Evolutionary conservation across 2,888 invertebrate genomes (phyloP).

Genomic region (Athalia circularis): DNA sequence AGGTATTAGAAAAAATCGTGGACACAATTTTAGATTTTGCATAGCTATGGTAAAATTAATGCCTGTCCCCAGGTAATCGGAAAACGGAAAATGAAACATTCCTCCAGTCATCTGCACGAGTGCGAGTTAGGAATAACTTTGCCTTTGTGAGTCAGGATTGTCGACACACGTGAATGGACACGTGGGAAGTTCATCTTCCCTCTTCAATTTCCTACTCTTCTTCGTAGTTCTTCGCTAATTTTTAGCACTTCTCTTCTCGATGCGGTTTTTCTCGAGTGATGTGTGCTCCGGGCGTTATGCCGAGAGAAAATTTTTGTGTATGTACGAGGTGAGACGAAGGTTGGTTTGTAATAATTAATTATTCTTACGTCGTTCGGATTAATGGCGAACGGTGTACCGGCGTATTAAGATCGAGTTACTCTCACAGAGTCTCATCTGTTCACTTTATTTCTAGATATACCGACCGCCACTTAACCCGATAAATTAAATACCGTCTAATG

Average conservation of each 20-base stretch:
- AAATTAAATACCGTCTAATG: conserved; percentile 46
- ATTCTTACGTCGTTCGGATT: background rate
- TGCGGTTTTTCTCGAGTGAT: background rate
- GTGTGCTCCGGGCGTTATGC: background rate
- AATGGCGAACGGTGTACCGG: background rate
- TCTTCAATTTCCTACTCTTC: background rate
- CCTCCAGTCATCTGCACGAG: background rate
- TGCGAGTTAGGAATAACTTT: background rate
- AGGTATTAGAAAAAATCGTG: too few relatives aligned
- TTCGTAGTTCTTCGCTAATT: too few relatives aligned
- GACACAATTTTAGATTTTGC: too few relatives aligned
- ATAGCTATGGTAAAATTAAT: too few relatives aligned
- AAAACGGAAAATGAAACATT: too few relatives aligned
- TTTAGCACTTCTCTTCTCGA: background rate
- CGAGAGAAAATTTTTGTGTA: background rate
- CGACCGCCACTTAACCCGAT: conserved; percentile 40
- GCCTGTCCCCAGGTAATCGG: too few relatives aligned
- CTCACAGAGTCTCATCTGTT: background rate
- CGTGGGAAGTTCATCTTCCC: conserved; percentile 26
- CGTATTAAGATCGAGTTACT: conserved; percentile 19
- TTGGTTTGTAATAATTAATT: background rate
- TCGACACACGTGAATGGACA: conserved; percentile 38
- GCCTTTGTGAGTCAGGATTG: background rate
- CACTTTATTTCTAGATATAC: conserved; percentile 7
- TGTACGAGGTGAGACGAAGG: background rate